phyloP scores from a whole-genome alignment of 2,888 invertebrate genomes.

The Thecocarcelia acutangulata region DNA sequence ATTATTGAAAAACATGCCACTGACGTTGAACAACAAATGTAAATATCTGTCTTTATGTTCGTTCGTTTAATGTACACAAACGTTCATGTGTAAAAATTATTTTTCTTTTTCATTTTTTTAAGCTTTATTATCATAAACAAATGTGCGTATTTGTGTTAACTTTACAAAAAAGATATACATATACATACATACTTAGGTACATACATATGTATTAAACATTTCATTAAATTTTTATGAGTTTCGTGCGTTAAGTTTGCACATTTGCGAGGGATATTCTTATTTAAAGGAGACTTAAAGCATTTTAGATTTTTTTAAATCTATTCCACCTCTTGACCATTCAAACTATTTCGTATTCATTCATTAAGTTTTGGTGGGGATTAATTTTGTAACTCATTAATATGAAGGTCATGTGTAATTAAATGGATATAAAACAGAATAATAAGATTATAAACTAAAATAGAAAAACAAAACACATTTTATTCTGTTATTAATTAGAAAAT shows the following conservation, averaged over 20 bases:
- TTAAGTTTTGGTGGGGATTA: background rate
- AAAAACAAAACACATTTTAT: background rate
- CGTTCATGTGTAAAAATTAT: slow-evolving; percentile 26
- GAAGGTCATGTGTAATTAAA: slow-evolving; percentile 58
- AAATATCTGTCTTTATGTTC: slow-evolving; percentile 30
- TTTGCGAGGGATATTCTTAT: slow-evolving; percentile 15
- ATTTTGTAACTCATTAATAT: slow-evolving; percentile 27
- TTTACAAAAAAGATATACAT: background rate
- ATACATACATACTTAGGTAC: too few species aligned
- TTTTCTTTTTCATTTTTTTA: background rate
- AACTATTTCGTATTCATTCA: slow-evolving; percentile 25
- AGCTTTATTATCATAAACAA: background rate
- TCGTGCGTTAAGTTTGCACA: slow-evolving; percentile 52
- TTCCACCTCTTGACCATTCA: slow-evolving; percentile 1
- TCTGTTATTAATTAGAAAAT: slow-evolving; percentile 35
- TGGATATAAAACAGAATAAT: slow-evolving; percentile 58
- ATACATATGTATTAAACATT: background rate
- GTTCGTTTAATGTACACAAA: slow-evolving; percentile 6
- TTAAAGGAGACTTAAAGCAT: background rate
- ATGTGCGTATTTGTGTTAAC: background rate
- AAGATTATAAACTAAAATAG: slow-evolving; percentile 41
- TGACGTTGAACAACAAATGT: slow-evolving; percentile 50
- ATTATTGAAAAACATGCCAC: slow-evolving; percentile 58
- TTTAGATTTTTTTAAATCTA: slow-evolving; percentile 6
- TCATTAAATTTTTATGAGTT: slow-evolving; percentile 28